Percentiles rank a stretch among this genome's conserved stretches.
These are phyloP conservation scores for Eumeta japonica DNA, from an alignment of 1,140 invertebrate species.

Conservation along the genomic window DNA sequence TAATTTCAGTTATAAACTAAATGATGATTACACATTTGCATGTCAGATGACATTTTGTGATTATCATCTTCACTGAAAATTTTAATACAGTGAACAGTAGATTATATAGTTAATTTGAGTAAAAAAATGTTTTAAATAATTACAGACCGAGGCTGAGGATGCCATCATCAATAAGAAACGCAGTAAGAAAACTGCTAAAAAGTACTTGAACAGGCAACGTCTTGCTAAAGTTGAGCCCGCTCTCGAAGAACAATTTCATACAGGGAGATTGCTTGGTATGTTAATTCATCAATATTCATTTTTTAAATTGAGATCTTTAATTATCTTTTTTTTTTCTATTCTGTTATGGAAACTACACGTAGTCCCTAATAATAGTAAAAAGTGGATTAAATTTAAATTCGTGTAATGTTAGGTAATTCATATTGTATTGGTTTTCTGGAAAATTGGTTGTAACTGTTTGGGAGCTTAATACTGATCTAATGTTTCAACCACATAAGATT, in stretches of 20 bases:
- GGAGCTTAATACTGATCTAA: too few relatives aligned
- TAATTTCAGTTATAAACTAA: too few relatives aligned
- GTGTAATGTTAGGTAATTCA: too few relatives aligned
- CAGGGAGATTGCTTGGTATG: slow-evolving; percentile 88
- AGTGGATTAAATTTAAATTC: too few relatives aligned
- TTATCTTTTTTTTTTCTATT: slow-evolving; percentile 1
- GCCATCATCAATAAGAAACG: slow-evolving; percentile 90
- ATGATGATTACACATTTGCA: too few relatives aligned
- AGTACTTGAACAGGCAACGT: slow-evolving; percentile 91
- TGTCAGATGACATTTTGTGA: slow-evolving; percentile 8
- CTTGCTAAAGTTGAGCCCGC: slow-evolving; percentile 89
- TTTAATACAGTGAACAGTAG: too few relatives aligned
- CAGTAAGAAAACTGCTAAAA: slow-evolving; percentile 89
- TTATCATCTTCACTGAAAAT: slow-evolving; percentile 3
- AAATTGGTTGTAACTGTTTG: too few relatives aligned
- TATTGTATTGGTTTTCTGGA: too few relatives aligned
- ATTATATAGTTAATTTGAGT: slow-evolving; percentile 10
- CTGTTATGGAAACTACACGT: not conserved
- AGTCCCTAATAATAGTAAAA: too few relatives aligned
- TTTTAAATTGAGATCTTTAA: not conserved
- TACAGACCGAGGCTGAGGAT: slow-evolving; percentile 90
- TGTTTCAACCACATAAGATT: too few relatives aligned
- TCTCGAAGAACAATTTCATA: slow-evolving; percentile 95
- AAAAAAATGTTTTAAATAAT: slow-evolving; percentile 4
- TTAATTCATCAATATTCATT: too few relatives aligned